Evolutionary conservation across 2,888 invertebrate genomes (phyloP), one percentile per base, ranked within the genome.

Genomic region (Thereva unica): DNA sequence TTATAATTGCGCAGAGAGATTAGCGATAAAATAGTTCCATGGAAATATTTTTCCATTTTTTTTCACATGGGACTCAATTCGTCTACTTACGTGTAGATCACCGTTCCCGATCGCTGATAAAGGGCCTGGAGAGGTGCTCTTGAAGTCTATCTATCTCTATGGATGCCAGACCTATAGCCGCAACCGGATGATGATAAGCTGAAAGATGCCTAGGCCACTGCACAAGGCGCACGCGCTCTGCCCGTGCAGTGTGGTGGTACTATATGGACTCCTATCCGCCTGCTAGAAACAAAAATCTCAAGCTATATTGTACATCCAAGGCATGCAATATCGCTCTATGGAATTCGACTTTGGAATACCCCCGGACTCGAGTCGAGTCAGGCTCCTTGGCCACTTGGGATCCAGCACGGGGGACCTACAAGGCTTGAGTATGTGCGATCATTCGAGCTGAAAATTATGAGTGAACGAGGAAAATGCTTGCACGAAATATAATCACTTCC

Each of bases 401-500:
- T 9, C 35, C 10, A 9, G 8, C 35, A 5, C 8, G 45, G 34
- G 44, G 34, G 23, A 23, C 23, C 23, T 23, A 23, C 23, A 23
- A 23, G 23, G 23, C 23, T 41, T 44, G 40, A 50, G 50, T 55
- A 64, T 54, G 64, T 64, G 64, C 64, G 55, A 64, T 45, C 64
- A 55, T 55, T 64, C 64, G 54, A 54, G 55, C 40, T 64, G 64
- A 64, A 64, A 64, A 64, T 64, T 64, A 64, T 47, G 47, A 64
- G 64, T 47, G 54, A 64, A 64, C 54, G 64, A 40, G 47, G 40
- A 64, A 64, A 55, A 64, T 55, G 38, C 47, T 64, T 64, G 55
- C 54, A 64, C 64, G 64, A 64, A 64, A 64, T 64, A 54, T 55
- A 64, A 64, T 64, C 53, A 64, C 53, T 53, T 63, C 54, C 53